Evolutionary conservation across 2,888 invertebrate species (phyloP).

Genomic region (Cryptus armator): DNA sequence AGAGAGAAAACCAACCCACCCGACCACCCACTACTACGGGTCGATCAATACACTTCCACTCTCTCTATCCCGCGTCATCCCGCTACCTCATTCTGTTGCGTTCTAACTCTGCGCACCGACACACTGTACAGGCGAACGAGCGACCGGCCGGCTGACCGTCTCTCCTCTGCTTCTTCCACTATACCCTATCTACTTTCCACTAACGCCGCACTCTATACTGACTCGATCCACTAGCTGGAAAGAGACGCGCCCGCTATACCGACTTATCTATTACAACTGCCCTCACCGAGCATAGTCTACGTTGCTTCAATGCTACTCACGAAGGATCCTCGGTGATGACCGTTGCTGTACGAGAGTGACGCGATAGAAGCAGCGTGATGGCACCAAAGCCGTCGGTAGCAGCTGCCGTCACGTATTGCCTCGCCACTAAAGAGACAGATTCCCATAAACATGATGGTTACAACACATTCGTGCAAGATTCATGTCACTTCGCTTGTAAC

Average conservation of each 20-base stretch:
- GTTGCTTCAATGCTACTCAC: neutral
- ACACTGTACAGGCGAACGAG: conserved; percentile 59
- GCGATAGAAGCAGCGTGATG: neutral
- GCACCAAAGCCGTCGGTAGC: conserved; percentile 29
- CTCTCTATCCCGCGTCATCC: conserved; percentile 58
- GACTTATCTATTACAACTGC: conserved; percentile 1
- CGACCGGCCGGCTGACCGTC: conserved; percentile 60
- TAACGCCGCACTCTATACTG: neutral
- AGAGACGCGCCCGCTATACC: neutral
- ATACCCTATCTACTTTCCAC: neutral
- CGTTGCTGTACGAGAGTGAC: conserved; percentile 8
- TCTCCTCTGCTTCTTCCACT: conserved; percentile 17
- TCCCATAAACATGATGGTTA: conserved; percentile 43
- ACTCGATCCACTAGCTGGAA: conserved; percentile 28
- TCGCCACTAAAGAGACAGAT: conserved; percentile 21
- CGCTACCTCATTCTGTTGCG: conserved; percentile 63
- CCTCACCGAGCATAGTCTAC: conserved; percentile 1
- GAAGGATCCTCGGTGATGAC: conserved; percentile 19
- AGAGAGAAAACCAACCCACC: conserved; percentile 73
- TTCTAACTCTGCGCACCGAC: conserved; percentile 57
- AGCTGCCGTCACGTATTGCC: conserved; percentile 50
- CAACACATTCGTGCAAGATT: neutral
- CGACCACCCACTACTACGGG: conserved; percentile 75
- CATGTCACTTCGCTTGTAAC: conserved; percentile 1
- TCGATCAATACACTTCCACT: conserved; percentile 83